A percentile compares a stretch with the other conserved stretches of the same genome.
Evolutionary conservation across 2,113 vertebrate genomes (phyloP).

Genomic region (Papio anubis): DNA sequence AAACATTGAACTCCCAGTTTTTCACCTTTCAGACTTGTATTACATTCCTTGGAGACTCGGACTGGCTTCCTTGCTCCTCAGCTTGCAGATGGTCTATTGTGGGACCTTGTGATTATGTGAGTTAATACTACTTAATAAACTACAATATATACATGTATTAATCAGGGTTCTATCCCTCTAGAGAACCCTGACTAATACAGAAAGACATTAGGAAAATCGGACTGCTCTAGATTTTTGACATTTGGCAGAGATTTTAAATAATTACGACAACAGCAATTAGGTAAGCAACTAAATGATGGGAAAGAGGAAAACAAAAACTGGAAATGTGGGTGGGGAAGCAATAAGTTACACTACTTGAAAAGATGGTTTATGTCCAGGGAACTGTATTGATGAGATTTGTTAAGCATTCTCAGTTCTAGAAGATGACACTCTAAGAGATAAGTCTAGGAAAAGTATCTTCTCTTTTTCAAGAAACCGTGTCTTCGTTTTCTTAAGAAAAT

Average conservation of each 20-base stretch:
- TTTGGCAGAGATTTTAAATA: background rate
- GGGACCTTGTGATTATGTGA: too few species aligned
- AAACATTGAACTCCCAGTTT: too few species aligned
- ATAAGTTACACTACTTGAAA: background rate
- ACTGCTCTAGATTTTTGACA: background rate
- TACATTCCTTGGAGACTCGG: too few species aligned
- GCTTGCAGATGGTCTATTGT: too few species aligned
- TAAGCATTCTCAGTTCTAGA: background rate
- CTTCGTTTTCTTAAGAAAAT: background rate
- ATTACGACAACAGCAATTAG: background rate
- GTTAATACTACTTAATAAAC: too few species aligned
- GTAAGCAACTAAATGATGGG: background rate
- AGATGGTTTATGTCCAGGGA: background rate
- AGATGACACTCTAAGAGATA: background rate
- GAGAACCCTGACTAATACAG: background rate
- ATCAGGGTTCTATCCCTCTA: too few species aligned
- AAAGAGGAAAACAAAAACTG: background rate
- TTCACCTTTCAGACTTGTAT: too few species aligned
- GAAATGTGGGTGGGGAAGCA: background rate
- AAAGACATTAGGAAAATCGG: background rate
- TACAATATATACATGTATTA: too few species aligned
- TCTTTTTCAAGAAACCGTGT: background rate
- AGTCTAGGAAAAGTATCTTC: background rate
- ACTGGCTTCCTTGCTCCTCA: too few species aligned
- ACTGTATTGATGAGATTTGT: background rate